A percentile compares a stretch with the other conserved stretches of the same genome.
Conservation (phyloP, 2,113 vertebrate species). For the Kryptolebias marmoratus region DNA sequence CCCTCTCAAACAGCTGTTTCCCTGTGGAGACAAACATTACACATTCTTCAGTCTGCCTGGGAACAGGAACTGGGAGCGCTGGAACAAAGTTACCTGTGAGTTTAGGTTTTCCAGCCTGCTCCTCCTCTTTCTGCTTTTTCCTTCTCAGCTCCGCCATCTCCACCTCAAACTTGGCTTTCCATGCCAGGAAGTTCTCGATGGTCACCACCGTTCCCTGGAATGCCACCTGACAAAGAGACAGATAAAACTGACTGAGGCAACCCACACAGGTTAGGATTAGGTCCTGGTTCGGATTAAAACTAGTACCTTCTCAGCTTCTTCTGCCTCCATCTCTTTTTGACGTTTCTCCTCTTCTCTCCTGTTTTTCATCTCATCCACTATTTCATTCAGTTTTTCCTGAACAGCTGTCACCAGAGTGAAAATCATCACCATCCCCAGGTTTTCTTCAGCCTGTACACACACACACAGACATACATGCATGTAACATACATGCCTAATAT, state of each 20-base stretch:
- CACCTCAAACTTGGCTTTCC: conserved; percentile 92
- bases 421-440: conserved; percentile 98
- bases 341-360: conserved; percentile 91
- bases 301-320: conserved; percentile 95
- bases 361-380: conserved; percentile 93
- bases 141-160: conserved; percentile 90
- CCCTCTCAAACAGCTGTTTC: conserved; percentile 96
- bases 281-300: too few species aligned
- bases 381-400: conserved; percentile 96
- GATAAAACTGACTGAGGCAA: background rate
- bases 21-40: conserved; percentile 76
- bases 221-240: conserved; percentile 65
- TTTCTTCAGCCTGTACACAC: conserved; percentile 89
- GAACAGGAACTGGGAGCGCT: background rate
- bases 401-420: conserved; percentile 96
- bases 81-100: conserved; percentile 84
- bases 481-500: too few species aligned
- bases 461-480: background rate
- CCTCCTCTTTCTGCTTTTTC: conserved; percentile 94
- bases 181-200: conserved; percentile 95
- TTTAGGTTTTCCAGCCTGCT: conserved; percentile 90
- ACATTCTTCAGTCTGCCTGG: background rate
- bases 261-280: too few species aligned
- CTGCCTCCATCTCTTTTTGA: conserved; percentile 89
- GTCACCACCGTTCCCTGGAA: conserved; percentile 98